A percentile compares a stretch with the other conserved stretches of the same genome.
phyloP scores from a whole-genome alignment of 2,797 vertebrate species.

The Sebastes flavidus region DNA sequence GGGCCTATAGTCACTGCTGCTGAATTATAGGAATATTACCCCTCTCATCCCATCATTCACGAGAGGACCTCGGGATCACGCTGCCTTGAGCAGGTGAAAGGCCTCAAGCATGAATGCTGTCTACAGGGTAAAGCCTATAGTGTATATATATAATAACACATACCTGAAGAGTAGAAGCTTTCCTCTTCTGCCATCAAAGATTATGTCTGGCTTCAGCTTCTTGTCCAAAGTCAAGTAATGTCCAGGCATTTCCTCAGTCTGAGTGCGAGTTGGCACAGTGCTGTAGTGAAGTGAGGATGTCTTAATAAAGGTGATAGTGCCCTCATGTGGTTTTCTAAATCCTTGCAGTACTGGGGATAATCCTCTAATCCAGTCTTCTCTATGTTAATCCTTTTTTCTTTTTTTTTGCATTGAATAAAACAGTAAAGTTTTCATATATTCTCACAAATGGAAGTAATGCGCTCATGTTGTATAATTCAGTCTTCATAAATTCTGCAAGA shows the following conservation, averaged over 20 bases:
- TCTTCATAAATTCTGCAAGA: not conserved
- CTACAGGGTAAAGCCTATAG: conserved; percentile 3
- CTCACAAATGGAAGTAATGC: not conserved
- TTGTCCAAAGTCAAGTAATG: not conserved
- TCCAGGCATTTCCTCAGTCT: not conserved
- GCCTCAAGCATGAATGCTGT: conserved; percentile 18
- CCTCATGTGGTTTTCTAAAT: conserved; percentile 67
- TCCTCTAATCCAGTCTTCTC: not conserved
- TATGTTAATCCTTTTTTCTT: not conserved
- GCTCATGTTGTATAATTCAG: not conserved
- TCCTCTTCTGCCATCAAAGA: not conserved
- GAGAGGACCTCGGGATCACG: conserved; percentile 15
- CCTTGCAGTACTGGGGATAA: conserved; percentile 27
- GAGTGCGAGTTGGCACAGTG: not conserved
- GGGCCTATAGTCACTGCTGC: not conserved
- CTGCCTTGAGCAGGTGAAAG: conserved; percentile 35
- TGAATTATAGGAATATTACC: conserved; percentile 49
- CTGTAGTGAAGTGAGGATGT: not conserved
- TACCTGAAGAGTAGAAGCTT: not conserved
- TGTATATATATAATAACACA: not conserved
- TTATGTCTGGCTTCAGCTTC: not conserved
- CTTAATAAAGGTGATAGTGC: conserved; percentile 46
- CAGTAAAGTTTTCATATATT: not conserved
- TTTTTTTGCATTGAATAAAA: not conserved
- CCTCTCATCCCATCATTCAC: conserved; percentile 38